Percentiles rank a stretch among this genome's conserved stretches.
Evolutionary conservation across 2,888 invertebrate genomes (phyloP).

Genomic region (Morpho deidamia): DNA sequence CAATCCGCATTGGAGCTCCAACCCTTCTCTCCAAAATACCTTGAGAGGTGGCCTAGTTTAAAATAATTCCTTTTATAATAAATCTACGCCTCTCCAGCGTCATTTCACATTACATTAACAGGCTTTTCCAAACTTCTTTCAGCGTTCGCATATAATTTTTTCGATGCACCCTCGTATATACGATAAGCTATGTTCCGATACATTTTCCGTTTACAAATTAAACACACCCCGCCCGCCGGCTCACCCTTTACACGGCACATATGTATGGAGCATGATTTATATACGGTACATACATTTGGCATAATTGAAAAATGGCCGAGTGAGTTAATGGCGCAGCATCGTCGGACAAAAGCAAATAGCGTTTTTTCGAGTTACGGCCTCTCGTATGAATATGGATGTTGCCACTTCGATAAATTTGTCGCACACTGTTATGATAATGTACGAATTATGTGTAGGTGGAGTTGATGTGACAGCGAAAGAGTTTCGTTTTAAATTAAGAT

Average conservation of each 20-base stretch:
- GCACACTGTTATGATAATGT: constrained; percentile 20
- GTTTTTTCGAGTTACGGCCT: constrained; percentile 36
- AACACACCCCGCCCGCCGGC: constrained; percentile 47
- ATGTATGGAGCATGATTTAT: constrained; percentile 58
- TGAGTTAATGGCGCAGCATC: constrained; percentile 47
- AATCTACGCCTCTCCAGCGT: too few species aligned
- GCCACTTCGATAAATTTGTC: constrained; percentile 28
- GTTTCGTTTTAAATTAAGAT: too few species aligned
- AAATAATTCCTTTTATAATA: too few species aligned
- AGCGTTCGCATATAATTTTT: constrained; percentile 31
- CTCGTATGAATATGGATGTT: constrained; percentile 31
- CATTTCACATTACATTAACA: too few species aligned
- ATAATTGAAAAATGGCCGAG: constrained; percentile 75
- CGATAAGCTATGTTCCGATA: constrained; percentile 51
- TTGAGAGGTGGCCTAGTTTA: too few species aligned
- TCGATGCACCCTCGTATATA: constrained; percentile 38
- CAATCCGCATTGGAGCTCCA: too few species aligned
- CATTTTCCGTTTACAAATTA: constrained; percentile 68
- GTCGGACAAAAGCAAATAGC: constrained; percentile 58
- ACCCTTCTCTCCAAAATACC: too few species aligned
- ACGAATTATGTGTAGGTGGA: not conserved
- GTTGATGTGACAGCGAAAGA: too few species aligned
- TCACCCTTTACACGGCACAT: constrained; percentile 30
- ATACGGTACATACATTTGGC: constrained; percentile 66
- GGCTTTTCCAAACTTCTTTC: constrained; percentile 30